These are phyloP conservation scores for Nannoperca australis DNA, from an alignment of 2,797 vertebrate genomes.

Conservation along the genomic window DNA sequence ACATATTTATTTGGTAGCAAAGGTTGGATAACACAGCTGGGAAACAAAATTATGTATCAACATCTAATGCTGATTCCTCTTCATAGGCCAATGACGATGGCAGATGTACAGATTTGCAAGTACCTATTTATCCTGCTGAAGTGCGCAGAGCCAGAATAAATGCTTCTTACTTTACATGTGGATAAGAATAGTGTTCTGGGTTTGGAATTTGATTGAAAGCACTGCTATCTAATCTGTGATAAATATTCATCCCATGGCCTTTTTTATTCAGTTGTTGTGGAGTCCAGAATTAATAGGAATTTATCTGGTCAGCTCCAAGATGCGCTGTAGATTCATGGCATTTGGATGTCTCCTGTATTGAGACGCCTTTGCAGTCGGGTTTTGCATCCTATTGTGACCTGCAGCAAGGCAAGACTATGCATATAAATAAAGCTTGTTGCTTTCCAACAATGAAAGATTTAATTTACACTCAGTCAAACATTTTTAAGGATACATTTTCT, in stretches of 20 bases:
- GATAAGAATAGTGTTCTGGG: slow-evolving; percentile 50
- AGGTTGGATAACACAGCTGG: slow-evolving; percentile 71
- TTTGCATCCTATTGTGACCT: slow-evolving; percentile 32
- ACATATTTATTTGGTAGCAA: slow-evolving; percentile 80
- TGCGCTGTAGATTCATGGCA: slow-evolving; percentile 63
- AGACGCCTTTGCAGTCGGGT: neutral
- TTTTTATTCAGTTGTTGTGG: slow-evolving; percentile 62
- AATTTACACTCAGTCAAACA: slow-evolving; percentile 34
- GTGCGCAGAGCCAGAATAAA: slow-evolving; percentile 51
- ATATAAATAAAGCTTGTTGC: slow-evolving; percentile 20
- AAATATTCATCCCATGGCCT: slow-evolving; percentile 77
- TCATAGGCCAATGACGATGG: slow-evolving; percentile 60
- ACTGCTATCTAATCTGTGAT: slow-evolving; percentile 64
- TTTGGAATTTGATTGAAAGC: slow-evolving; percentile 69
- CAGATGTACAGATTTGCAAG: slow-evolving; percentile 57
- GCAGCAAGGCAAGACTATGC: too few species aligned
- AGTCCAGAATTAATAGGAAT: slow-evolving; percentile 67
- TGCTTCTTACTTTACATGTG: slow-evolving; percentile 60
- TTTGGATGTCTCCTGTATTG: slow-evolving; percentile 51
- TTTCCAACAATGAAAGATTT: slow-evolving; percentile 17
- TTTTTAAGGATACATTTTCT: slow-evolving; percentile 13
- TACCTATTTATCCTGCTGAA: slow-evolving; percentile 65
- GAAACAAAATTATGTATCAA: slow-evolving; percentile 78
- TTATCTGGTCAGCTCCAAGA: slow-evolving; percentile 57
- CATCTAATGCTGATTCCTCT: slow-evolving; percentile 66